These are phyloP conservation scores for Acronicta leporina DNA, from an alignment of 2,888 invertebrate species.

Conservation along the genomic window DNA sequence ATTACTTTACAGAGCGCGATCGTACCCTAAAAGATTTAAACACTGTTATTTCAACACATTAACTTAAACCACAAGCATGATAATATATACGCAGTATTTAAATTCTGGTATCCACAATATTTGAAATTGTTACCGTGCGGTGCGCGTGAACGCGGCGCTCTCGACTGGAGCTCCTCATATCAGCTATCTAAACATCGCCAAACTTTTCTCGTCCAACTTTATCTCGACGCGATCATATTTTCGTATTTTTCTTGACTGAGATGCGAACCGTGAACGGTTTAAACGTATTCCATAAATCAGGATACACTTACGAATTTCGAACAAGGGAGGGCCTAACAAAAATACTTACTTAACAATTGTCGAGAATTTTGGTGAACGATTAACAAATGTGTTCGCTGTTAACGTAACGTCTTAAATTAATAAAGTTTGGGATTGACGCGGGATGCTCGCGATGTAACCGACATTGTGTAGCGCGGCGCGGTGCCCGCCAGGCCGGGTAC, in stretches of 20 bases:
- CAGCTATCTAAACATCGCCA: conserved; percentile 73
- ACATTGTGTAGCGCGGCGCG: conserved; percentile 38
- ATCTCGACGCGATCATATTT: conserved; percentile 71
- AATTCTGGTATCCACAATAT: conserved; percentile 17
- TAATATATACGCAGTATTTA: conserved; percentile 25
- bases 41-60: conserved; percentile 11
- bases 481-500: conserved; percentile 31
- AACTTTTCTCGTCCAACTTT: conserved; percentile 70
- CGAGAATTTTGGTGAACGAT: conserved; percentile 70
- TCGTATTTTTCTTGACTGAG: conserved; percentile 78
- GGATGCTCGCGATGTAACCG: conserved; percentile 38
- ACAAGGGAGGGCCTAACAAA: conserved; percentile 74
- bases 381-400: conserved; percentile 71
- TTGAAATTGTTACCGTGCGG: conserved; percentile 40
- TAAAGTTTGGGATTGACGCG: conserved; percentile 72
- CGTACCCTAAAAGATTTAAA: background rate
- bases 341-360: conserved; percentile 77
- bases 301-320: conserved; percentile 77
- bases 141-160: conserved; percentile 19
- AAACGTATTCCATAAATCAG: conserved; percentile 84
- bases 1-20: background rate
- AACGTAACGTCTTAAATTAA: conserved; percentile 75
- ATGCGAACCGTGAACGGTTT: conserved; percentile 71
- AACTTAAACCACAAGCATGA: conserved; percentile 3
- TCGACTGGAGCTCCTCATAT: conserved; percentile 54